Conservation (phyloP, 2,113 vertebrate genomes). For the Orthonyx spaldingii region DNA sequence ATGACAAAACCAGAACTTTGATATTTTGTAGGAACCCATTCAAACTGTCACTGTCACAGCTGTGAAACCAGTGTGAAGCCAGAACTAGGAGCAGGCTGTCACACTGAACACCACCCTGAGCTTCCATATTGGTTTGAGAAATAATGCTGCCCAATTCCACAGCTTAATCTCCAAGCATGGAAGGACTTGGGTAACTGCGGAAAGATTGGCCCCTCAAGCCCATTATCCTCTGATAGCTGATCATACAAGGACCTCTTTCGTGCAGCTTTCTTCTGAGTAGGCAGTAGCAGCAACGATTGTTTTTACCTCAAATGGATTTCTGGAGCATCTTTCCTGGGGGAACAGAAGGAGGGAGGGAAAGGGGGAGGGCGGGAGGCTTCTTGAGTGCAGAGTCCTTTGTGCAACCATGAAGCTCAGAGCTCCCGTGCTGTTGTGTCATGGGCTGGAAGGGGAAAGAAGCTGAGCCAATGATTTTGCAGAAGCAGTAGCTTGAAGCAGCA, state of each 20-base stretch:
- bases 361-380: background rate
- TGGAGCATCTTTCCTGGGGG: background rate
- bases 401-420: background rate
- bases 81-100: background rate
- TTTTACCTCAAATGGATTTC: background rate
- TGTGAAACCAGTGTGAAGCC: background rate
- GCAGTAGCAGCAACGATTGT: rapidly evolving
- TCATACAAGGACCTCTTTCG: background rate
- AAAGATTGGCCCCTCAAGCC: background rate
- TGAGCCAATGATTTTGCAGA: background rate
- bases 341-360: background rate
- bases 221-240: background rate
- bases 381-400: background rate
- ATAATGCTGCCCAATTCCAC: background rate
- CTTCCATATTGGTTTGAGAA: background rate
- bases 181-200: background rate
- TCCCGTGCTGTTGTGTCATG: background rate
- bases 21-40: background rate
- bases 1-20: background rate
- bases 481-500: background rate
- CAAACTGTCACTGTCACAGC: rapidly evolving
- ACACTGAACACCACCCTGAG: background rate
- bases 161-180: background rate
- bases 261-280: background rate
- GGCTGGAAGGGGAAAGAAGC: background rate